Conservation (phyloP, 2,888 invertebrate genomes). For the Trissoscelio sp. region DNA sequence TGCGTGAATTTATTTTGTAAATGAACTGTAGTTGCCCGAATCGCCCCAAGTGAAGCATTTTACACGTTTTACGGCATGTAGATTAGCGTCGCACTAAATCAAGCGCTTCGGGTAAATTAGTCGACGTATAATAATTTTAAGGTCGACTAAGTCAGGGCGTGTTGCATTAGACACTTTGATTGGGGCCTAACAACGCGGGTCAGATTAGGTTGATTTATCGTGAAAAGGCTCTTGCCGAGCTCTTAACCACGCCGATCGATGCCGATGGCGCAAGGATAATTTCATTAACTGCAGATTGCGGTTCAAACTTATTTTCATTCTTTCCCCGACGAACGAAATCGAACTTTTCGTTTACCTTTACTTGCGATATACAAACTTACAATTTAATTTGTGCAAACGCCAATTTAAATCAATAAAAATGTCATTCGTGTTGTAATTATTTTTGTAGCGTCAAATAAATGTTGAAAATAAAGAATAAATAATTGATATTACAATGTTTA, state of each 20-base stretch:
- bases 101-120: slow-evolving; percentile 64
- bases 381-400: too few relatives aligned
- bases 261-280: slow-evolving; percentile 68
- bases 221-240: slow-evolving; percentile 54
- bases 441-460: too few relatives aligned
- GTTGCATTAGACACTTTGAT: slow-evolving; percentile 67
- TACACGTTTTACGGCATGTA: slow-evolving; percentile 40
- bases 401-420: too few relatives aligned
- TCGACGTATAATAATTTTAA: slow-evolving; percentile 64
- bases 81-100: slow-evolving; percentile 66
- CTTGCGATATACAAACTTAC: too few relatives aligned
- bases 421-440: too few relatives aligned
- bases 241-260: slow-evolving; percentile 52
- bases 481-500: too few relatives aligned
- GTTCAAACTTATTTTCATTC: slow-evolving; percentile 47
- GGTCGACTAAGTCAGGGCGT: slow-evolving; percentile 56
- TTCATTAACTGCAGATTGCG: slow-evolving; percentile 65
- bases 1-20: neutral
- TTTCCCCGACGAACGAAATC: slow-evolving; percentile 8
- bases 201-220: slow-evolving; percentile 69
- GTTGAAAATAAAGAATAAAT: too few relatives aligned
- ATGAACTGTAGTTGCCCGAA: neutral
- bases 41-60: slow-evolving; percentile 16
- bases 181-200: slow-evolving; percentile 61
- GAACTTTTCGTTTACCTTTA: neutral